Evolutionary conservation across 2,888 invertebrate species (phyloP).

Genomic region (Mactromeris polynyma): DNA sequence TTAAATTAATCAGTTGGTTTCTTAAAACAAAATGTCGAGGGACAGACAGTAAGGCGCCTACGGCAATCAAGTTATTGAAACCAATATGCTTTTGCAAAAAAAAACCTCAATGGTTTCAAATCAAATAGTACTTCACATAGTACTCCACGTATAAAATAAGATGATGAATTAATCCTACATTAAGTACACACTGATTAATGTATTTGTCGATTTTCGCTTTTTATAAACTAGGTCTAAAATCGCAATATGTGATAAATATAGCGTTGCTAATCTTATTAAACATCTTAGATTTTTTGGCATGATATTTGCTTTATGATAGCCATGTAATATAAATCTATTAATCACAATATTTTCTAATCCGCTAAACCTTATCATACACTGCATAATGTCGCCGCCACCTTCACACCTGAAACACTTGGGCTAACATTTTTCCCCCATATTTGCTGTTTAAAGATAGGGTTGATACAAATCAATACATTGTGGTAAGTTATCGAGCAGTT

Average conservation of each 20-base stretch:
- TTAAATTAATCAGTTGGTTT: neutral
- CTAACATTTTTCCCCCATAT: neutral
- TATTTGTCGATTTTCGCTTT: constrained; percentile 9
- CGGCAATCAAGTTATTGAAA: neutral
- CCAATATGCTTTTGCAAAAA: neutral
- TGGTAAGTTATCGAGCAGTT: neutral
- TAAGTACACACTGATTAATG: neutral
- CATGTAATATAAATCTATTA: constrained; percentile 41
- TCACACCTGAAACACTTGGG: neutral
- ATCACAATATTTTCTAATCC: constrained; percentile 33
- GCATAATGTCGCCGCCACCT: neutral
- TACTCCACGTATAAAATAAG: neutral
- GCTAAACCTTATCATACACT: constrained; percentile 29
- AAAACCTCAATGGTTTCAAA: neutral
- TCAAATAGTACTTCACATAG: neutral
- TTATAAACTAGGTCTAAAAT: constrained; percentile 1
- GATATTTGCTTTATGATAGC: constrained; percentile 52
- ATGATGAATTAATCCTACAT: constrained; percentile 14
- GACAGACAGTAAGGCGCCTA: neutral
- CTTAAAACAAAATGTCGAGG: neutral
- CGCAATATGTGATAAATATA: constrained; percentile 15
- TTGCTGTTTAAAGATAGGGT: neutral
- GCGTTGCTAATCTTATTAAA: constrained; percentile 23
- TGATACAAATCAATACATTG: constrained; percentile 3
- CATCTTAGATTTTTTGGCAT: constrained; percentile 36